Conservation (phyloP, 2,797 vertebrate genomes). For the Falco cherrug region DNA sequence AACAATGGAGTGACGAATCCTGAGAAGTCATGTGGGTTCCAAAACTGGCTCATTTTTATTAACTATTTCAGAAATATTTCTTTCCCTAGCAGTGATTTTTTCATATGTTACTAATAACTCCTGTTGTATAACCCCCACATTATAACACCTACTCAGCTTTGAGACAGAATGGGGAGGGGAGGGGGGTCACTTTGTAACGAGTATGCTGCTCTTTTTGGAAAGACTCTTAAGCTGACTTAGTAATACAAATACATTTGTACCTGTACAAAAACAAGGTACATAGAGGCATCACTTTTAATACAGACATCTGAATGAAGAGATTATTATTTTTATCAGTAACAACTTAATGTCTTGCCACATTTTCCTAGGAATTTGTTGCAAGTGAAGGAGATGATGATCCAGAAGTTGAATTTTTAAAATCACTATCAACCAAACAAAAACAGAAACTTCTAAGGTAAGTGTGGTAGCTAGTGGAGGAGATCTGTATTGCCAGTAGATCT, state of each 20-base stretch:
- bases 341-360: neutral
- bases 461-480: neutral
- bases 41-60: constrained; percentile 44
- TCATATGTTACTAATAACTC: constrained; percentile 38
- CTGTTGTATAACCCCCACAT: constrained; percentile 24
- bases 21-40: constrained; percentile 32
- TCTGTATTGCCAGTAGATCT: neutral
- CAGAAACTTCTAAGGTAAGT: constrained; percentile 95
- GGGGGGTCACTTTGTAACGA: neutral
- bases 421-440: constrained; percentile 94
- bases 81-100: constrained; percentile 21
- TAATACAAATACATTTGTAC: neutral
- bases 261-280: neutral
- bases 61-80: constrained; percentile 56
- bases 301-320: neutral
- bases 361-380: constrained; percentile 88
- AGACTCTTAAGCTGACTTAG: neutral
- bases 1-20: constrained; percentile 62
- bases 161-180: neutral
- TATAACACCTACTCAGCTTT: constrained; percentile 37
- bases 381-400: constrained; percentile 97
- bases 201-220: neutral
- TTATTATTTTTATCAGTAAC: neutral
- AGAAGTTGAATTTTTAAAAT: constrained; percentile 98
- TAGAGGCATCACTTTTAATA: neutral